Evolutionary conservation across 2,888 invertebrate species (phyloP).

Genomic region (Siphonodentalium dalli): DNA sequence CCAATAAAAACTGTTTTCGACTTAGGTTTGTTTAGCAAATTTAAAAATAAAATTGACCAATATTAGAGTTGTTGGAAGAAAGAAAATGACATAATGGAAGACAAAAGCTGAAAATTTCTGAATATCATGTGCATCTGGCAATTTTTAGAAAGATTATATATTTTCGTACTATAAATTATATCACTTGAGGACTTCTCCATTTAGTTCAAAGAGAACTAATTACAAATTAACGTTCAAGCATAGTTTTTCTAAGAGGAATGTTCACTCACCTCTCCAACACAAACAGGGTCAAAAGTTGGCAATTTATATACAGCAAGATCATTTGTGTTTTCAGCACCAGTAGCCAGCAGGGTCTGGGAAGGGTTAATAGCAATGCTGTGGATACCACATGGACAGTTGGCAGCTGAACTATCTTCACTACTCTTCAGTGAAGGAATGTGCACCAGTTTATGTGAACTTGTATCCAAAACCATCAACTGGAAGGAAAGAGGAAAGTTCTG

Average conservation of each 20-base stretch:
- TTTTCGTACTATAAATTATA: too few species aligned
- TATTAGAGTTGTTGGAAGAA: too few species aligned
- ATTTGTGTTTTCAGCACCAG: constrained; percentile 89
- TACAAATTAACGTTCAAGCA: too few species aligned
- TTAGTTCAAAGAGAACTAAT: too few species aligned
- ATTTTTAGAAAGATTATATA: too few species aligned
- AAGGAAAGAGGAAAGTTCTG: constrained; percentile 33
- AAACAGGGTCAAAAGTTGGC: constrained; percentile 93
- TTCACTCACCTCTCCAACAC: constrained; percentile 79
- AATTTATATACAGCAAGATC: constrained; percentile 89
- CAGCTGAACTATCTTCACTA: constrained; percentile 52
- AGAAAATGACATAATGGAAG: too few species aligned
- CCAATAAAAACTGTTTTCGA: neutral
- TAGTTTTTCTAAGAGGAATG: too few species aligned
- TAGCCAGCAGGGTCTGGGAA: constrained; percentile 83
- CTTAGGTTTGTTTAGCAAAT: neutral
- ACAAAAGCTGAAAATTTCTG: too few species aligned
- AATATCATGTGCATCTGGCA: too few species aligned
- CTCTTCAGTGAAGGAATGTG: constrained; percentile 82
- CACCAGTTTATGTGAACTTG: constrained; percentile 83
- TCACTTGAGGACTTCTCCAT: too few species aligned
- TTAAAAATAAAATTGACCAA: too few species aligned
- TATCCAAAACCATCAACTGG: constrained; percentile 90
- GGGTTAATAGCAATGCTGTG: constrained; percentile 95
- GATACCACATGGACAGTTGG: constrained; percentile 77